Evolutionary conservation across 2,888 invertebrate species (phyloP), one percentile per base, ranked within the genome.

Genomic region (Drosophila anomalata): DNA sequence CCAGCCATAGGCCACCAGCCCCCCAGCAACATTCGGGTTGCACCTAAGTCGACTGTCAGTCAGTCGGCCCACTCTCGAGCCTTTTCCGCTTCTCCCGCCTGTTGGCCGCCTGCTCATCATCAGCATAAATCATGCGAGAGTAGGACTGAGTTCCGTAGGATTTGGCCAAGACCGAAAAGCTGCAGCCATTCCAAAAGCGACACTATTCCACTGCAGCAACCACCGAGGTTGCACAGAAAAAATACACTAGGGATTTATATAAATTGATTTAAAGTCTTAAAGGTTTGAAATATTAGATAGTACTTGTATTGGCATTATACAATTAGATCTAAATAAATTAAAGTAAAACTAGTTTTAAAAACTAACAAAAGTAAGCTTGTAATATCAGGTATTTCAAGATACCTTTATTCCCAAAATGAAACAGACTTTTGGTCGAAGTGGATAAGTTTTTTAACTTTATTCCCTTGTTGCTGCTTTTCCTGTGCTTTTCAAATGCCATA

Each of bases 61-160:
- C 77, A 74, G 65, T 29, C 69, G 59, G 53, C 70, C 59, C 69
- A 59, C 59, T 67, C 68, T 55, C 44, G 44, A 31, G 31, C 56
- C 17, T 44, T 24, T 31, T 50, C 42, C 41, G 39, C 39, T 8
- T 39, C 12, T 14, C 51, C 42, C 26, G 44, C 47, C 54, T 31
- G 47, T 31, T 17, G 29, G 59, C 65, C 33, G 29, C 46, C 31
- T 47, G 77, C 73, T 75, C 86, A 77, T 75, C 75, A 88, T 84
- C 81, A 88, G 82, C 81, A 81, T 87, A 81, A 89, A 88, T 88
- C 89, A 77, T 77, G 74, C 85, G 60, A 76, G 58, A 47, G 73
- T 55, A 63, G 56, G 67, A 68, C 47, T 58, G 48, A 41, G 48
- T 68, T 68, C 68, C 47, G 57, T 78, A 75, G 84, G 74, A 73